Evolutionary conservation across 1,140 invertebrate genomes (phyloP).

Genomic region (Forficula auricularia): DNA sequence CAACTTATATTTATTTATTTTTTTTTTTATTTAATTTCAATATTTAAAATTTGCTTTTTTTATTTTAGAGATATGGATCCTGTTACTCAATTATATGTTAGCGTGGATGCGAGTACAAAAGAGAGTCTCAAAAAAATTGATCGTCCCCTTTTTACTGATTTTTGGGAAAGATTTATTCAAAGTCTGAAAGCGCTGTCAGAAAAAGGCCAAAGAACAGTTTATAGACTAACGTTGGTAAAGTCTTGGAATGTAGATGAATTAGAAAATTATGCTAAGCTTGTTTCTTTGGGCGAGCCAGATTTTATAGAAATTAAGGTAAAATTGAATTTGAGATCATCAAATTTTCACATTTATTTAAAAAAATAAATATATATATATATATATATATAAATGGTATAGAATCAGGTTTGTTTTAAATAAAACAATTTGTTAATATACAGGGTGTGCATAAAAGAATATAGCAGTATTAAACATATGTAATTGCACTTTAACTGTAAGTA

Average conservation of each 20-base stretch:
- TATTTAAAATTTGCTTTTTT: conserved; percentile 3
- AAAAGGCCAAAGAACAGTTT: conserved; percentile 45
- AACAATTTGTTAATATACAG: too few species aligned
- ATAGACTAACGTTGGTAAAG: conserved; percentile 44
- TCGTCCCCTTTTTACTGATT: conserved; percentile 32
- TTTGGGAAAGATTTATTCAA: conserved; percentile 41
- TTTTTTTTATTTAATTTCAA: too few species aligned
- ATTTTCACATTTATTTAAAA: too few species aligned
- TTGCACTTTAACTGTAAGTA: too few species aligned
- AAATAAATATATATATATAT: not conserved
- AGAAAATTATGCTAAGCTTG: conserved; percentile 38
- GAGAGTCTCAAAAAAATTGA: too few species aligned
- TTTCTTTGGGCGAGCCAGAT: conserved; percentile 39
- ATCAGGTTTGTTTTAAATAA: too few species aligned
- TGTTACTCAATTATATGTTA: conserved; percentile 29
- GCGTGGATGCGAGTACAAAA: conserved; percentile 22
- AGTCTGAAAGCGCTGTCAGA: conserved; percentile 34
- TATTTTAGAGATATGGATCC: conserved; percentile 1
- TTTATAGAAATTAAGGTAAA: conserved; percentile 48
- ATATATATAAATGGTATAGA: conserved; percentile 4
- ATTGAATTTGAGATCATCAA: too few species aligned
- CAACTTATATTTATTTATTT: too few species aligned
- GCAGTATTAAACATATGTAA: too few species aligned
- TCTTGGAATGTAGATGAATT: conserved; percentile 42
- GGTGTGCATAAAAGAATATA: too few species aligned